Evolutionary conservation across 2,888 invertebrate genomes (phyloP), one percentile per base, ranked within the genome.

Genomic region (Ceramica pisi): DNA sequence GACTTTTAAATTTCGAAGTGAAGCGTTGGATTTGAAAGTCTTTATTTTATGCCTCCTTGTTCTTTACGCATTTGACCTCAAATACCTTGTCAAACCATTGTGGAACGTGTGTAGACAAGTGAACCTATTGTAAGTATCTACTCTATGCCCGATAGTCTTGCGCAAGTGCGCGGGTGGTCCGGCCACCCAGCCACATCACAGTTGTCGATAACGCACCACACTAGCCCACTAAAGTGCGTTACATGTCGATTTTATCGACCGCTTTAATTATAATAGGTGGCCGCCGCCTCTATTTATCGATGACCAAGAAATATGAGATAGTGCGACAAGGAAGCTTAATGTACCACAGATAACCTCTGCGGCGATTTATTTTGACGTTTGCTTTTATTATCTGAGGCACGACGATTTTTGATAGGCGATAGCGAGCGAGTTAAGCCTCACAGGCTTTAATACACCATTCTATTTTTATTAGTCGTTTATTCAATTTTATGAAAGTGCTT

Each of bases 191-290:
- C 86, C 84, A 74, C 87, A 86, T 86, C 86, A 86, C 88, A 78
- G 82, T 82, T 86, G 87, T 90, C 91, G 92, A 93, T 92, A 93
- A 87, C 82, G 86, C 87, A 85, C 91, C 86, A 85, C 92, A 89
- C 92, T 91, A 92, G 88, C 89, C 87, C 90, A 90, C 87, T 86
- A 86, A 86, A 87, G 87, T 86, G 87, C 90, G 90, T 88, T 91
- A 90, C 92, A 91, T 88, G 91, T 93, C 89, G 91, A 93, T 92
- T 89, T 91, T 93, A 93, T 90, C 87, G 86, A 90, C 65, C 78
- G 88, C 87, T 89, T 92, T 92, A 93, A 93, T 93, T 93, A 91
- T 91, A 92, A 93, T 92, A 92, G 91, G 87, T 89, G 87, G 87
- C 85, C 87, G 87, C 88, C 87, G 86, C 85, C 85, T 87, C 87